Conservation (phyloP, 2,888 invertebrate species). For the Alsophila aescularia region DNA sequence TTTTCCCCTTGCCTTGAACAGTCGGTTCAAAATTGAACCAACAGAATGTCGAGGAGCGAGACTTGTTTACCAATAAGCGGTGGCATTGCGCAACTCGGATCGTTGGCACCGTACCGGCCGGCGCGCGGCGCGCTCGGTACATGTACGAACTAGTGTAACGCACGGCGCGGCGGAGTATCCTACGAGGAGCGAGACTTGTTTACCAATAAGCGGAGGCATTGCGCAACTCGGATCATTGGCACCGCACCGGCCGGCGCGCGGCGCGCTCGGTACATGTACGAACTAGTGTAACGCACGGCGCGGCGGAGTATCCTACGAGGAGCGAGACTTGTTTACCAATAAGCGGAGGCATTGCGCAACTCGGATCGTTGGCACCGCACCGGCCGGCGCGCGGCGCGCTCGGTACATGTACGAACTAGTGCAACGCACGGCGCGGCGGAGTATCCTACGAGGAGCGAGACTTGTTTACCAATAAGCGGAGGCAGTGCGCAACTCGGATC, state of each 20-base stretch:
- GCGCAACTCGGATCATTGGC: conserved; percentile 47
- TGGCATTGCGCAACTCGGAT: conserved; percentile 47
- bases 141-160: conserved; percentile 15
- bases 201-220: conserved; percentile 47
- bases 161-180: conserved; percentile 13
- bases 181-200: conserved; percentile 37
- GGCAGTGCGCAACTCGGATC: conserved; percentile 47
- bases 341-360: conserved; percentile 47
- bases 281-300: conserved; percentile 23
- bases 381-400: conserved; percentile 31
- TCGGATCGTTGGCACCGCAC: conserved; percentile 42
- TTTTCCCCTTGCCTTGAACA: background rate
- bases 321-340: conserved; percentile 46
- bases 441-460: conserved; percentile 8
- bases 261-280: conserved; percentile 20
- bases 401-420: conserved; percentile 10
- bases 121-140: conserved; percentile 30
- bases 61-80: conserved; percentile 48
- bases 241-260: conserved; percentile 34
- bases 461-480: conserved; percentile 48
- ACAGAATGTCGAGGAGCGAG: conserved; percentile 31
- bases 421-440: conserved; percentile 22
- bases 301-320: conserved; percentile 2
- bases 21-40: conserved; percentile 8
- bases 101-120: conserved; percentile 40